These are phyloP conservation scores for Sweltsa coloradensis DNA, from an alignment of 1,140 invertebrate species.

Conservation along the genomic window DNA sequence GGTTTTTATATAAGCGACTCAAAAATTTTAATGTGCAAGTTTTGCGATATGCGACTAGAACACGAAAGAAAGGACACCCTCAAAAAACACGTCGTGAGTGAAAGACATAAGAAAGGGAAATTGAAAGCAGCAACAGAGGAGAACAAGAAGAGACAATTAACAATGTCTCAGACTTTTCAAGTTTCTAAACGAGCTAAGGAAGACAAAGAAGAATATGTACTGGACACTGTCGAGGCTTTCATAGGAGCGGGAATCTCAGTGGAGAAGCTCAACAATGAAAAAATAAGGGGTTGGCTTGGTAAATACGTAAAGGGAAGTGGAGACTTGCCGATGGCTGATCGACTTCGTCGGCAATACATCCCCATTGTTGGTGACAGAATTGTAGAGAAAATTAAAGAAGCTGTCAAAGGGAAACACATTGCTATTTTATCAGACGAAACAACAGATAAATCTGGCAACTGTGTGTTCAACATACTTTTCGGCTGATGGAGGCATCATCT, in stretches of 20 bases:
- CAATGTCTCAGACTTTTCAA: too few relatives aligned
- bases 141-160: too few relatives aligned
- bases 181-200: not conserved
- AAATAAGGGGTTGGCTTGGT: too few relatives aligned
- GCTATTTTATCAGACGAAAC: not conserved
- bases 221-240: not conserved
- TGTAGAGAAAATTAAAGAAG: not conserved
- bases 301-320: not conserved
- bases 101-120: too few relatives aligned
- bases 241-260: not conserved
- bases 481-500: not conserved
- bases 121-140: too few relatives aligned
- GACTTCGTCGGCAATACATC: not conserved
- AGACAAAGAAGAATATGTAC: not conserved
- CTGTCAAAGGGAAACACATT: not conserved
- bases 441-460: not conserved
- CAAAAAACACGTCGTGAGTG: too few relatives aligned
- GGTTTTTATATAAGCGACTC: too few relatives aligned
- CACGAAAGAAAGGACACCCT: too few relatives aligned
- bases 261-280: not conserved
- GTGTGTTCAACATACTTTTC: constrained; percentile 1
- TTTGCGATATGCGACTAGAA: too few relatives aligned
- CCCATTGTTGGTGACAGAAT: not conserved
- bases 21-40: too few relatives aligned
- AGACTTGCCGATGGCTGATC: not conserved